Evolutionary conservation across 2,888 invertebrate genomes (phyloP), one percentile per base, ranked within the genome.

Genomic region (Diarsia brunnea): DNA sequence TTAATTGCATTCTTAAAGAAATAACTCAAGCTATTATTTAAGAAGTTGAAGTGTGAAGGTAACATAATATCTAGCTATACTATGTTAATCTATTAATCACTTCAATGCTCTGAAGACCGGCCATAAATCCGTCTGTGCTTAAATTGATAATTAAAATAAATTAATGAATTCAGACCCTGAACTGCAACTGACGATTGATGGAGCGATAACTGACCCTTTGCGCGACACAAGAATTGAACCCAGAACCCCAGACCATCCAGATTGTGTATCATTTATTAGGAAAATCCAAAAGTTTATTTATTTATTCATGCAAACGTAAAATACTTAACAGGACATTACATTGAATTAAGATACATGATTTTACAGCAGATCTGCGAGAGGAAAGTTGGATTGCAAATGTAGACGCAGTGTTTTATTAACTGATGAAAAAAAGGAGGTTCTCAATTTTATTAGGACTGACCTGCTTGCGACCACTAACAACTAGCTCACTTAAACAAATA

Each of bases 1-100:
- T 73, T 76, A 76, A 84, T 84, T 68, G 64, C 73, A 67, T 55
- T 71, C 51, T 51, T 68, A 71, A 71, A 79, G 43, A 69, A 61
- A 67, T 78, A 24, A 72, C 67, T 71, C 24, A 10, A 27, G 21
- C 1, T 43, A 38, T 68, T 24, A 24, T 51, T 43, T 43, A 43
- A 43, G 63, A 43, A 43, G 24, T 43, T n/a, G 10, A 63, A 43
- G 43, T 16, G 43, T 16, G 8, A 63, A 43, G n/a, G 43, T 63
- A n/a, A n/a, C 38, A n/a, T 38, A 5, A 12, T 38, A 21, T 60
- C 31, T 53, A 12, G 5, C n/a, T 24, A 53, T 51, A 11, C 11
- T 21, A n/a, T 10, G 38, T 38, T 38, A 7, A 51, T 51, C 2
- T 21, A 51, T 51, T 51, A 53, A 53, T n/a, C 1, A n/a, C n/a